Conservation (phyloP, 2,797 vertebrate genomes). For the Carduelis carduelis region DNA sequence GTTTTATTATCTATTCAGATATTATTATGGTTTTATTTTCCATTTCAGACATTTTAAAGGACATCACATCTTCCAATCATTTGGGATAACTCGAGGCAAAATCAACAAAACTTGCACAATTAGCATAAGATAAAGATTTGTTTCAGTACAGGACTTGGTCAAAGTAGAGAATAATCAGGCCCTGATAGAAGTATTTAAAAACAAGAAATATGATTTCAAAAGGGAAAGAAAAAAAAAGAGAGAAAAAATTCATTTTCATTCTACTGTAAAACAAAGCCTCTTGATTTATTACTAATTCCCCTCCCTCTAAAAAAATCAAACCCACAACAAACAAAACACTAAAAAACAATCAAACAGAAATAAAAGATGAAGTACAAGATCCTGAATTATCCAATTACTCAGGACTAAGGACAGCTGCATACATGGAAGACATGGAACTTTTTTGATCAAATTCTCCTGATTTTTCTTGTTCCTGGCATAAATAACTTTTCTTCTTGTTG, state of each 20-base stretch:
- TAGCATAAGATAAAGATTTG: not conserved
- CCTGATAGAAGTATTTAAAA: not conserved
- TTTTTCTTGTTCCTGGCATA: not conserved
- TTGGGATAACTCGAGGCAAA: not conserved
- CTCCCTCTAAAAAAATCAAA: not conserved
- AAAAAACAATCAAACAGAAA: not conserved
- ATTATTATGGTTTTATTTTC: not conserved
- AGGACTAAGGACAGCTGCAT: not conserved
- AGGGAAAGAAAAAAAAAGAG: rapidly evolving
- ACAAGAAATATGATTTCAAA: not conserved
- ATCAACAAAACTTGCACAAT: not conserved
- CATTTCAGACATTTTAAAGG: not conserved
- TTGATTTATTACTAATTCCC: not conserved
- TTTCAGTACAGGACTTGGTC: not conserved
- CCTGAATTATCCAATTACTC: not conserved
- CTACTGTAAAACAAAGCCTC: not conserved
- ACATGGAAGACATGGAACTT: not conserved
- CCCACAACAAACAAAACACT: rapidly evolving
- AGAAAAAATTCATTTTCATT: not conserved
- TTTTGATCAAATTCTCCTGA: not conserved
- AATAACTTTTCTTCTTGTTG: not conserved
- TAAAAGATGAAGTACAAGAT: not conserved
- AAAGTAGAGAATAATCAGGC: not conserved
- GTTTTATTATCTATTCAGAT: too few relatives aligned
- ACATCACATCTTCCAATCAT: not conserved